A percentile compares a stretch with the other conserved stretches of the same genome.
Evolutionary conservation across 2,113 vertebrate genomes (phyloP).

Genomic region (cat (Felis catus)): F.catus_Fca126_mat1.0 CM031417.1:112575501-112576000

Average conservation of each 20-base stretch:
- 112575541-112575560: neutral
- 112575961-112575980: neutral
- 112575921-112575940: neutral
- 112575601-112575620: neutral
- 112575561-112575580: neutral
- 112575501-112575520: neutral
- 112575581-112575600: neutral
- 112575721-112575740: neutral
- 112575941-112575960: neutral
- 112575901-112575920: neutral
- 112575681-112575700: neutral
- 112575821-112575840: neutral
- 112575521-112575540: neutral
- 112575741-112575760: neutral
- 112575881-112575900: neutral
- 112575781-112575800: too few species aligned
- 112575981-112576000: neutral
- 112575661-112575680: slow-evolving; percentile 6
- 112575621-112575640: neutral
- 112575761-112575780: neutral
- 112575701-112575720: neutral
- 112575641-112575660: neutral
- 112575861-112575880: neutral
- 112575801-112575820: neutral
- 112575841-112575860: neutral